Evolutionary conservation across 2,888 invertebrate genomes (phyloP), one percentile per base, ranked within the genome.

Genomic region (Ernsta delagoae): DNA sequence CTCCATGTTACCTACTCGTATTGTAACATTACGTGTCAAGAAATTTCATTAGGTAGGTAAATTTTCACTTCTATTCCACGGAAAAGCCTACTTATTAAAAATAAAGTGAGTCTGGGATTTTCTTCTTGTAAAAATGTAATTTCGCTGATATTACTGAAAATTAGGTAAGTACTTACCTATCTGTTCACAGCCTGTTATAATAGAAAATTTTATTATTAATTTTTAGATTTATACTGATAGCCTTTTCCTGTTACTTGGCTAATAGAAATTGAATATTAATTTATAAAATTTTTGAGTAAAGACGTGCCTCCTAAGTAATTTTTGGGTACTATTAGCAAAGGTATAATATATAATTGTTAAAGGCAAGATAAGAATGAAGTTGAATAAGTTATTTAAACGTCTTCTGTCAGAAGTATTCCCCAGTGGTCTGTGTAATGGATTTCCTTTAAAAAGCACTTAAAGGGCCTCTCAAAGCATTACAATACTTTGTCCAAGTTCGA

Each of bases 91-190:
- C 56, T 3, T 34, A 12, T 56, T 56, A n/a, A n/a, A n/a, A 56
- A 56, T 56, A 56, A 56, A 8, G 56, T 34, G 34, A 34, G 34
- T 34, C 34, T 11, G 34, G 34, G 34, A 34, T 56, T 56, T 56
- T 56, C n/a, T 56, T 45, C 31, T 54, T 9, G 56, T 31, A 56
- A 56, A 56, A 56, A 45, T 48, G 48, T 48, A 48, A 48, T 48
- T 48, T 12, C 6, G 48, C 5, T 12, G 48, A 48, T 48, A 12
- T 48, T 48, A 48, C 12, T 31, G 6, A 12, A 9, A 54, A 54
- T 54, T 54, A 60, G 24, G 60, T 60, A 31, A 3, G 9, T 41
- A 3, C n/a, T n/a, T n/a, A n/a, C 8, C 24, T 24, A 1, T 7
- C 31, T 9, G 31, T 31, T 53, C 53, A 31, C 9, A 9, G 53